These are phyloP conservation scores for Deilephila elpenor DNA, from an alignment of 2,888 invertebrate genomes.

Conservation along the genomic window DNA sequence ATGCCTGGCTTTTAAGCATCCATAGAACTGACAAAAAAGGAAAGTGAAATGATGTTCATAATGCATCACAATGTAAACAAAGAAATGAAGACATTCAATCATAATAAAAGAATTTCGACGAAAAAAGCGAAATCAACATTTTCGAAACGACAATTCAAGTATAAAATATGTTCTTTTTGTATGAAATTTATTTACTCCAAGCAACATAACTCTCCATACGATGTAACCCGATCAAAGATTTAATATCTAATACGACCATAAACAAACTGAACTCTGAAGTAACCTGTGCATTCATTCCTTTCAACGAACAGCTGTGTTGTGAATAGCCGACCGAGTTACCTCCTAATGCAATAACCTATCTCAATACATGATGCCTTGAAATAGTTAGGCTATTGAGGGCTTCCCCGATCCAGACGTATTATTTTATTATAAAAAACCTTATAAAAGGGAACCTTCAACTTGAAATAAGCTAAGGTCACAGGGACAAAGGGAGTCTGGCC, in stretches of 20 bases:
- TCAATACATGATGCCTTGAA: conserved; percentile 70
- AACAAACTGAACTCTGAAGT: conserved; percentile 22
- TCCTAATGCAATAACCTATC: conserved; percentile 76
- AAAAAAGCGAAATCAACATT: background rate
- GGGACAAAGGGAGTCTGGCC: conserved; percentile 58
- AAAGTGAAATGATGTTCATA: background rate
- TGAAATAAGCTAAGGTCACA: conserved; percentile 80
- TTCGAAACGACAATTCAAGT: background rate
- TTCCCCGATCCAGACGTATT: conserved; percentile 69
- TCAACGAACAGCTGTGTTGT: conserved; percentile 70
- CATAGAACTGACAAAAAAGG: background rate
- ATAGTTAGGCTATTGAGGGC: conserved; percentile 69
- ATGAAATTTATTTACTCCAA: background rate
- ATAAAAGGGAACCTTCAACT: conserved; percentile 80
- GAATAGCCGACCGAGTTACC: conserved; percentile 66
- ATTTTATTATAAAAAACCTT: conserved; percentile 51
- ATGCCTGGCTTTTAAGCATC: background rate
- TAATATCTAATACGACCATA: conserved; percentile 11
- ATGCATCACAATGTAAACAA: background rate
- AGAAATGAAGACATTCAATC: background rate
- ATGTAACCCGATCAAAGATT: background rate
- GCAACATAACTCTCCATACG: background rate
- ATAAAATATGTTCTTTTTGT: background rate
- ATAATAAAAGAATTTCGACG: background rate
- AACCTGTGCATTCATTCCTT: conserved; percentile 34